Conservation (phyloP, 2,113 vertebrate genomes). For the Chionodraco myersi region DNA sequence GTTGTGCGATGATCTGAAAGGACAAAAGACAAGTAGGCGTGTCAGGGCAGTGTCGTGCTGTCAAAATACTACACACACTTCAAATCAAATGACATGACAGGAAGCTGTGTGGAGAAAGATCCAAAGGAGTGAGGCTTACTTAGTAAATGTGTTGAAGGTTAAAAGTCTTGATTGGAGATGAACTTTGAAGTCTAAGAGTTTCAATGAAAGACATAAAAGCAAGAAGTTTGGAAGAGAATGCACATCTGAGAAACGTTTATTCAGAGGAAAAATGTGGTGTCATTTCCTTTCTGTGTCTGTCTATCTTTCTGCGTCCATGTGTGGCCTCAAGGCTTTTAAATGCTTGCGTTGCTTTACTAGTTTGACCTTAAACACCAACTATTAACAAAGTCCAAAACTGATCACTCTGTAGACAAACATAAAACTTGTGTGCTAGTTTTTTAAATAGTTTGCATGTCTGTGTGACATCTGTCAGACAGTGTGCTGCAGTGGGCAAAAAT, state of each 20-base stretch:
- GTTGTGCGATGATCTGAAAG: constrained; percentile 95
- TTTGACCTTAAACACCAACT: background rate
- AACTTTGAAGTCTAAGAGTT: background rate
- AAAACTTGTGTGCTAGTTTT: background rate
- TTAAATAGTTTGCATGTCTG: constrained; percentile 23
- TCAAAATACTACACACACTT: constrained; percentile 12
- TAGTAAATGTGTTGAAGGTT: constrained; percentile 14
- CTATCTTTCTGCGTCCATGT: background rate
- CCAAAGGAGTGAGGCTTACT: background rate
- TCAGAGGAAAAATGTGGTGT: constrained; percentile 26
- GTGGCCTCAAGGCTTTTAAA: constrained; percentile 15
- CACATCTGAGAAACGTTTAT: constrained; percentile 30
- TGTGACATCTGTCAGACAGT: constrained; percentile 49
- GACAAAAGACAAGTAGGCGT: constrained; percentile 51
- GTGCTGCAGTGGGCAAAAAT: constrained; percentile 31
- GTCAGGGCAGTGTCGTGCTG: background rate
- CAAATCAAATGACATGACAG: constrained; percentile 2
- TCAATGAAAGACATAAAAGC: constrained; percentile 21
- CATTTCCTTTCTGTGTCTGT: background rate
- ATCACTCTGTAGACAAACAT: constrained; percentile 12
- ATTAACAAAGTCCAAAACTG: constrained; percentile 14
- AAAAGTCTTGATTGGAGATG: too few species aligned
- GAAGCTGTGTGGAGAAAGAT: background rate
- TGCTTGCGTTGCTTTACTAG: background rate
- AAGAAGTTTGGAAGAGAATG: constrained; percentile 19